Conservation (phyloP, 2,888 invertebrate genomes). For the Diplolepis rosae region DNA sequence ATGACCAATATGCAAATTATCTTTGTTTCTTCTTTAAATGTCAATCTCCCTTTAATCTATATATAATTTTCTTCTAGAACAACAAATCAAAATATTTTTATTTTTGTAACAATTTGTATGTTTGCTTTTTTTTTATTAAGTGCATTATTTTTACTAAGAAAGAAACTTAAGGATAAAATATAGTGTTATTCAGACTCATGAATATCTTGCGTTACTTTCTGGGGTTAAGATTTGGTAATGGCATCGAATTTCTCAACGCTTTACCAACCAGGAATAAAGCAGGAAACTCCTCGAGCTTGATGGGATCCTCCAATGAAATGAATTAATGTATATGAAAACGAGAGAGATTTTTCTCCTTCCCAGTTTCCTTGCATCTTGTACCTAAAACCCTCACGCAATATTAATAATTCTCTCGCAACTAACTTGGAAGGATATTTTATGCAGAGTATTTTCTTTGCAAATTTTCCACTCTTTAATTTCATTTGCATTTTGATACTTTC, state of each 20-base stretch:
- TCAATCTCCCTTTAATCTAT: no score
- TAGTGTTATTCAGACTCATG: background rate
- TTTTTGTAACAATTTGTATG: no score
- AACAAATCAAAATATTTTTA: no score
- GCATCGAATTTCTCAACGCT: background rate
- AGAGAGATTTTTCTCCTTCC: background rate
- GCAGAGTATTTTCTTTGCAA: background rate
- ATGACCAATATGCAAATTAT: no score
- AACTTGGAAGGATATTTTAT: background rate
- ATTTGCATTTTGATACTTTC: background rate
- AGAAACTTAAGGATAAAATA: background rate
- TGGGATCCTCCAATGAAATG: background rate
- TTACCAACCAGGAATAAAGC: background rate
- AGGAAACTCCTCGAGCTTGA: background rate
- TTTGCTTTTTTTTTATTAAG: background rate
- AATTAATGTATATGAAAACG: background rate
- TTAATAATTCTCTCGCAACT: background rate
- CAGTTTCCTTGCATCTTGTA: background rate
- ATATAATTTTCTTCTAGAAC: no score
- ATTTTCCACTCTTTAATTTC: background rate
- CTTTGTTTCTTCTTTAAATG: no score
- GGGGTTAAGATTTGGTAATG: background rate
- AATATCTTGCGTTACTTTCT: background rate
- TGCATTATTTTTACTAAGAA: background rate
- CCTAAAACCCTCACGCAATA: background rate